Conservation (phyloP, 2,797 vertebrate genomes). For the Falco columbarius region DNA sequence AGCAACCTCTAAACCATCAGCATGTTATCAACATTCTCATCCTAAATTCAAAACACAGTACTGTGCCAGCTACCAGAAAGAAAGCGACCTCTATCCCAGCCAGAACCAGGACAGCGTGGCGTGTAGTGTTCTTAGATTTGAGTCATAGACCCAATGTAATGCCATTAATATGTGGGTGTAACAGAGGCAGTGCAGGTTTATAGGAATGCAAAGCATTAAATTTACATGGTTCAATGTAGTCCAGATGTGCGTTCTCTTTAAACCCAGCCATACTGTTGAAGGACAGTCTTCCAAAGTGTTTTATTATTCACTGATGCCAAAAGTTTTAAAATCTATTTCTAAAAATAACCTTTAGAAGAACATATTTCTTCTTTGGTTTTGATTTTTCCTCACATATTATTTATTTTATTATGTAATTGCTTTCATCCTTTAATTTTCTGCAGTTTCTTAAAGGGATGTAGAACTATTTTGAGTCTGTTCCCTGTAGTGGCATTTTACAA, state of each 20-base stretch:
- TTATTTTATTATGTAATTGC: neutral
- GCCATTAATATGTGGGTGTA: neutral
- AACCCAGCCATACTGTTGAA: neutral
- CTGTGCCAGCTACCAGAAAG: neutral
- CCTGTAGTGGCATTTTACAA: neutral
- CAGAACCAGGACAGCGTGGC: too few relatives aligned
- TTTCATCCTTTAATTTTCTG: neutral
- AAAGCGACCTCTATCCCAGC: neutral
- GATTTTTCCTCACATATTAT: neutral
- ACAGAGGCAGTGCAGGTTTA: neutral
- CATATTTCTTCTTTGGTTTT: neutral
- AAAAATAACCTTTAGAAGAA: neutral
- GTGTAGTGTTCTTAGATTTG: neutral
- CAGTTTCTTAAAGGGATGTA: neutral
- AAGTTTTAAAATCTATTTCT: neutral
- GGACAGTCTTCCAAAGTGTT: neutral
- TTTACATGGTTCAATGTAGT: neutral
- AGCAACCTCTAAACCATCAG: too few relatives aligned
- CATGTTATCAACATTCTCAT: neutral
- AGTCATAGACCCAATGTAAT: neutral
- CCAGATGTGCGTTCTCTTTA: neutral
- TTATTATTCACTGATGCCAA: neutral
- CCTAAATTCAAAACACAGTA: neutral
- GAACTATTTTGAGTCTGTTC: neutral
- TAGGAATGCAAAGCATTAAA: neutral